These are phyloP conservation scores for Vimba vimba DNA, from an alignment of 2,113 vertebrate species.

Conservation along the genomic window DNA sequence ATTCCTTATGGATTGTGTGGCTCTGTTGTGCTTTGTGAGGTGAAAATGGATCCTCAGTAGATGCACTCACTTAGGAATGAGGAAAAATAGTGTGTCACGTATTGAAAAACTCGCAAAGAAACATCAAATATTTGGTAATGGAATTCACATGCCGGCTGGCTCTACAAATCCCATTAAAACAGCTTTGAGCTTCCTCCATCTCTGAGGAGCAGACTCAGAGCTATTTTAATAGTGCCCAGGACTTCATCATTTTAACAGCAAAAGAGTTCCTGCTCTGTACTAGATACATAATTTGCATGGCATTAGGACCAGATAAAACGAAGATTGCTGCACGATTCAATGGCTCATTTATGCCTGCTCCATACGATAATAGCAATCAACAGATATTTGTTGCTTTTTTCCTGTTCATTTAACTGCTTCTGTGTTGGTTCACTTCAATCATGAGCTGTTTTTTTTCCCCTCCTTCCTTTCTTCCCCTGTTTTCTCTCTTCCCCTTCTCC, in stretches of 20 bases:
- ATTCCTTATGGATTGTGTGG: constrained; percentile 10
- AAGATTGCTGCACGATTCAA: constrained; percentile 48
- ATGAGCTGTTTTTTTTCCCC: constrained; percentile 39
- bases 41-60: constrained; percentile 42
- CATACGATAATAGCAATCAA: constrained; percentile 60
- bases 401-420: constrained; percentile 56
- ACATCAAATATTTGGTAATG: constrained; percentile 65
- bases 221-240: constrained; percentile 63
- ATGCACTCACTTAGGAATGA: constrained; percentile 52
- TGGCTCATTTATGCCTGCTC: constrained; percentile 49
- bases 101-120: constrained; percentile 62
- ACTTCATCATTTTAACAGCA: constrained; percentile 62
- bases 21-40: constrained; percentile 40
- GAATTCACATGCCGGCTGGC: constrained; percentile 60
- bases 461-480: background rate
- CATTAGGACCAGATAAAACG: constrained; percentile 58
- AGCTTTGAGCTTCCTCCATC: constrained; percentile 61
- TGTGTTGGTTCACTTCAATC: constrained; percentile 55
- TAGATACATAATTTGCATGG: constrained; percentile 56
- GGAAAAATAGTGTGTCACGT: constrained; percentile 59
- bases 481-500: constrained; percentile 7
- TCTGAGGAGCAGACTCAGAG: constrained; percentile 55
- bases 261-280: constrained; percentile 54
- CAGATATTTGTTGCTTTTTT: constrained; percentile 58
- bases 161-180: constrained; percentile 67